phyloP scores from a whole-genome alignment of 2,797 vertebrate species.

The Xiphorhynchus erythropygius region DNA sequence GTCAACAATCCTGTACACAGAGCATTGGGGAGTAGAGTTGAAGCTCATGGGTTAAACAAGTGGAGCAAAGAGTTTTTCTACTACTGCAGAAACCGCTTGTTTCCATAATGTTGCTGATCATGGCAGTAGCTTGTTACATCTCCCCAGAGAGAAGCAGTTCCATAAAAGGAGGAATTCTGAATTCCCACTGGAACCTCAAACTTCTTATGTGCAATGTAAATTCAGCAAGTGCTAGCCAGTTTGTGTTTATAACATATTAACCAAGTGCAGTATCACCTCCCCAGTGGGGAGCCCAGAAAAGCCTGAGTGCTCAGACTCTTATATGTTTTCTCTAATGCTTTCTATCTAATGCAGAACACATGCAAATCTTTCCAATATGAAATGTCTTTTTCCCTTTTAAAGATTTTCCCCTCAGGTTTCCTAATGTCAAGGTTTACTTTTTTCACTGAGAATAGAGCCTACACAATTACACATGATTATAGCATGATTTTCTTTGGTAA shows the following conservation, averaged over 20 bases:
- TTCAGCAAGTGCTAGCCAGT: not conserved
- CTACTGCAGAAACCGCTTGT: not conserved
- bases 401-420: constrained; percentile 6
- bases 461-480: not conserved
- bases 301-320: not conserved
- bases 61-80: not conserved
- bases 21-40: not conserved
- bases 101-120: not conserved
- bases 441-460: not conserved
- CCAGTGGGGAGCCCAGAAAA: not conserved
- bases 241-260: constrained; percentile 47
- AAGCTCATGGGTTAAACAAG: not conserved
- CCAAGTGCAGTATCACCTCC: not conserved
- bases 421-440: constrained; percentile 4
- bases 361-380: not conserved
- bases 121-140: not conserved
- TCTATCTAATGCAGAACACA: not conserved
- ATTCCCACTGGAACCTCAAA: constrained; percentile 37
- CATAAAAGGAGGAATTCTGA: not conserved
- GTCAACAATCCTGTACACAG: not conserved
- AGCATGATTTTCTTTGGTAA: not conserved
- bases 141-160: not conserved
- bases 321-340: not conserved
- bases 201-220: constrained; percentile 27
- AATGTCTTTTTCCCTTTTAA: not conserved